These are phyloP conservation scores for Ceratina australensis DNA, from an alignment of 1,140 invertebrate species.

Conservation along the genomic window DNA sequence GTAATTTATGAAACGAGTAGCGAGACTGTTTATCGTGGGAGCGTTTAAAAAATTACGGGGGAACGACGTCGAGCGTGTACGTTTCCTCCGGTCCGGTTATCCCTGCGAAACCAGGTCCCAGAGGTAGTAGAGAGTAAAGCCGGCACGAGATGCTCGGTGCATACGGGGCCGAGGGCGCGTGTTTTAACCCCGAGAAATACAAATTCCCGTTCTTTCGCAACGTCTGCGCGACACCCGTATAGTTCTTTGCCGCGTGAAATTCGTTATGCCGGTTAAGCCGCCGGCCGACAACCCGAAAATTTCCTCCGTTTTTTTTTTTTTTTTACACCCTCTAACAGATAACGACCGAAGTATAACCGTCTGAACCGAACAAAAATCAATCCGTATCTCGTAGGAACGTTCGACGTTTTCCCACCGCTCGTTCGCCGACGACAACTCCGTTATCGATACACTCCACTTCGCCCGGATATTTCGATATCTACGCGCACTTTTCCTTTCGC, in stretches of 20 bases:
- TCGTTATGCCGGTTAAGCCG: not conserved
- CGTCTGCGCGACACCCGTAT: not conserved
- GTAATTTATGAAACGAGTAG: not conserved
- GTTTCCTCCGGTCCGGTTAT: not conserved
- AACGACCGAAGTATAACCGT: too few species aligned
- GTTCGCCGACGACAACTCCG: not conserved
- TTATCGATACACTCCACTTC: slow-evolving; percentile 34
- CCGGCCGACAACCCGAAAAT: too few species aligned
- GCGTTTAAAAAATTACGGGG: slow-evolving; percentile 16
- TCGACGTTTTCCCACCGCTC: not conserved
- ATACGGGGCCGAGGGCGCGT: not conserved
- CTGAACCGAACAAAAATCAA: not conserved
- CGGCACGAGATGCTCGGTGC: not conserved
- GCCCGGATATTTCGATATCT: slow-evolving; percentile 2
- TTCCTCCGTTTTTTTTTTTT: too few species aligned
- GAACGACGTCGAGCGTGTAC: not conserved
- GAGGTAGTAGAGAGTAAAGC: not conserved
- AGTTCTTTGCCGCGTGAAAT: not conserved
- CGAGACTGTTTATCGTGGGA: not conserved
- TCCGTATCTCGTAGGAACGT: not conserved
- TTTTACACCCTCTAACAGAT: too few species aligned
- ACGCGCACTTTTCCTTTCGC: slow-evolving; percentile 4
- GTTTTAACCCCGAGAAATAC: not conserved
- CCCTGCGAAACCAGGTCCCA: not conserved
- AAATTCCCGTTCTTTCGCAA: not conserved